phyloP scores from a whole-genome alignment of 1,140 invertebrate species.

The Diplogasteroides magnus region DNA sequence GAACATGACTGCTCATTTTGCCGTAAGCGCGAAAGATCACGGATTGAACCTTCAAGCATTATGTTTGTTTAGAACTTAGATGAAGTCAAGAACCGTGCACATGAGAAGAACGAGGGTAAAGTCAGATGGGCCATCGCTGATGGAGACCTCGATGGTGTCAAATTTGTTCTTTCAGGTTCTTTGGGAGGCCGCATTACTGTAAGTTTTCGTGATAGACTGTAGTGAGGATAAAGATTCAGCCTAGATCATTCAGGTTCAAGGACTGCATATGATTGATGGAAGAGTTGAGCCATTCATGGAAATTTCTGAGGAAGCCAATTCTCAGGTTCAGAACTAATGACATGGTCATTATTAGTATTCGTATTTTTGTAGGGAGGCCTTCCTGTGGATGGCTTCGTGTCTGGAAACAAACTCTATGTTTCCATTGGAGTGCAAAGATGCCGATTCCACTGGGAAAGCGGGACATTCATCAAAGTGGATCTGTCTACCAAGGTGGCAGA shows the following conservation, averaged over 20 bases:
- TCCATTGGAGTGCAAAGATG: neutral
- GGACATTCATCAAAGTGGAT: slow-evolving; percentile 2
- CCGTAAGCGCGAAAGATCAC: neutral
- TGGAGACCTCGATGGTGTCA: neutral
- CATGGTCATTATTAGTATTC: too few relatives aligned
- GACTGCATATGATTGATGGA: too few relatives aligned
- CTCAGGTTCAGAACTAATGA: too few relatives aligned
- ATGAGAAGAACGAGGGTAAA: too few relatives aligned
- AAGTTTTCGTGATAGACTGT: too few relatives aligned
- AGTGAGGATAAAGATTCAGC: too few relatives aligned
- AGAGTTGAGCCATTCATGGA: neutral
- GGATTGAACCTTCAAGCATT: neutral
- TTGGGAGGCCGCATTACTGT: too few relatives aligned
- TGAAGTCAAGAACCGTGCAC: too few relatives aligned
- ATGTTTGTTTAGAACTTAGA: too few relatives aligned
- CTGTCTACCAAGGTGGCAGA: neutral
- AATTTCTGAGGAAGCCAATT: neutral
- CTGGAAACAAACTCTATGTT: neutral
- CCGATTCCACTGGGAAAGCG: slow-evolving; percentile 11
- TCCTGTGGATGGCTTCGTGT: neutral
- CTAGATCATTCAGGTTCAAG: too few relatives aligned
- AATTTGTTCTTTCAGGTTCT: too few relatives aligned
- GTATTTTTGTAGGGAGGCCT: neutral
- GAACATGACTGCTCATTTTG: neutral
- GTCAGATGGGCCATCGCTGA: neutral